Base-by-base conservation (phyloP, 2,113 vertebrate genomes). In the Kryptolebias marmoratus region DNA sequence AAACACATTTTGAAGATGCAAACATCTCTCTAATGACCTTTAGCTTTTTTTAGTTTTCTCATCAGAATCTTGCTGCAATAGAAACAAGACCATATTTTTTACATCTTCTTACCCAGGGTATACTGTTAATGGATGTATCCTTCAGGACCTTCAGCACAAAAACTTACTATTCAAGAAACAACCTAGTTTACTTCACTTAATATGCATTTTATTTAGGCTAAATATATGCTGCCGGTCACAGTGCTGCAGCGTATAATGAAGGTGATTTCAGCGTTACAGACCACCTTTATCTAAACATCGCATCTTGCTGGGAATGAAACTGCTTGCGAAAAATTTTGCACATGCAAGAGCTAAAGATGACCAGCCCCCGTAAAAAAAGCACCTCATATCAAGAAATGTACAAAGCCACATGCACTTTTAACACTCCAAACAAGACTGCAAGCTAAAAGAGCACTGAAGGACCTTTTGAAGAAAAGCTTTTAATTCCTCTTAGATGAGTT, bases 11-110 rank as follows among this genome's bases (percentile, higher is more conserved):
- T 59, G 45, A 76, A 76, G 39, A 83, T 11, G 53, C 53, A 36
- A 79, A 81, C 27, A 68, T 72, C 84, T 74, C 69, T 84, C 45
- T 54, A 58, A 82, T 74, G 65, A 78, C 81, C 67, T 74, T 60
- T 32, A 66, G 56, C 64, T 71, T 32, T 58, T 67, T 71, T 32
- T 58, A 57, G 71, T 72, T 81, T 65, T 18, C 73, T 59, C 13
- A 0, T 11, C 68, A 72, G 57, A 47, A 59, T 54, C 13, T n/a
- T 8, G 1, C 61, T 57, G 59, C 49, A 36, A 68, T 50, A 59
- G 65, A 82, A 53, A 55, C 1, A 11, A 57, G 39, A 49, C n/a
- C n/a, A 57, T 64, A 59, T 58, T 63, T 42, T 61, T 36, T 39
- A 77, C 49, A 53, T 75, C 10, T 22, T 56, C 28, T 68, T 48